Evolutionary conservation across 1,140 invertebrate species (phyloP).

Genomic region (Tribolium madens): DNA sequence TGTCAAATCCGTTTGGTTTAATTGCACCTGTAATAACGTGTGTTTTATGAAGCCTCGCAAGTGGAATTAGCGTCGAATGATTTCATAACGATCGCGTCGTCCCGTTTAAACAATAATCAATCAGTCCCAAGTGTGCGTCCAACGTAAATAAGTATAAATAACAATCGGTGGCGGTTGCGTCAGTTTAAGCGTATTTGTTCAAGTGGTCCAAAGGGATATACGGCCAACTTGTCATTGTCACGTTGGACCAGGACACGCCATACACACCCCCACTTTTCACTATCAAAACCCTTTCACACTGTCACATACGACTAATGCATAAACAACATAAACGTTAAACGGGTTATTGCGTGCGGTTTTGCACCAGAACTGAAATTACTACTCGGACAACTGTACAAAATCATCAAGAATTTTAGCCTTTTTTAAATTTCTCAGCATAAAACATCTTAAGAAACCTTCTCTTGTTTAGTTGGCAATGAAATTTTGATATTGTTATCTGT

Average conservation of each 20-base stretch:
- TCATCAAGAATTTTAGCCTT: too few species aligned
- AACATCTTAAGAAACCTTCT: too few species aligned
- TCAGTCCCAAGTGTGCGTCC: constrained; percentile 41
- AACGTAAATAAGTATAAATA: constrained; percentile 48
- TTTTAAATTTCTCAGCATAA: too few species aligned
- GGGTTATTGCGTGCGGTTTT: constrained; percentile 3
- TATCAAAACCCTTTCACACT: constrained; percentile 24
- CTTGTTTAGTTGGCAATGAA: neutral
- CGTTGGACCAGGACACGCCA: constrained; percentile 35
- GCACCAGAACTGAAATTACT: neutral
- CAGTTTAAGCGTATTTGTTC: constrained; percentile 48
- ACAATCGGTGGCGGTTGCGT: constrained; percentile 42
- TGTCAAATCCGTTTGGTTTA: constrained; percentile 31
- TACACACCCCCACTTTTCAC: constrained; percentile 42
- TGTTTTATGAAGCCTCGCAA: constrained; percentile 26
- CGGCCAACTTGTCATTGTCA: constrained; percentile 48
- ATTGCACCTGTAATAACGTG: constrained; percentile 25
- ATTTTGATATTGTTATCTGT: too few species aligned
- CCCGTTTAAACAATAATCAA: constrained; percentile 39
- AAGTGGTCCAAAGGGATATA: constrained; percentile 47
- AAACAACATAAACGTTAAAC: constrained; percentile 17
- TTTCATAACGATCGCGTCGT: constrained; percentile 39
- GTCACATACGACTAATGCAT: constrained; percentile 20
- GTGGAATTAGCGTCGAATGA: constrained; percentile 21
- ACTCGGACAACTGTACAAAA: neutral